phyloP scores from a whole-genome alignment of 2,888 invertebrate genomes.

The Sisyra nigra region DNA sequence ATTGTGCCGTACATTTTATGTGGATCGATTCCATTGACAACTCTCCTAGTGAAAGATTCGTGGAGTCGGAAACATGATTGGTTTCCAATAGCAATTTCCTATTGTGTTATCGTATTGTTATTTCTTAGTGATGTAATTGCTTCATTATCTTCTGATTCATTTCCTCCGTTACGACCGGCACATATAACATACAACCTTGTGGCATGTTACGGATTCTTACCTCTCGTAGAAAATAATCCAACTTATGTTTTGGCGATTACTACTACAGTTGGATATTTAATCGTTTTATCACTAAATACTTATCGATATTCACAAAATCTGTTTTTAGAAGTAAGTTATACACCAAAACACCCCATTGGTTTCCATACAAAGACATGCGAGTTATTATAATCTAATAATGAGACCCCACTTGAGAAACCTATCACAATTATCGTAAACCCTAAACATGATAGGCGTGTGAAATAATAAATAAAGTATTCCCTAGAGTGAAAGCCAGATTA shows the following conservation, averaged over 20 bases:
- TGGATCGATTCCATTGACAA: slow-evolving; percentile 27
- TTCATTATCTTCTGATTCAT: slow-evolving; percentile 26
- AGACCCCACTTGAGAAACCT: too few relatives aligned
- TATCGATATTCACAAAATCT: slow-evolving; percentile 23
- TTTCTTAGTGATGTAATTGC: slow-evolving; percentile 46
- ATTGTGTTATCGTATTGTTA: slow-evolving; percentile 35
- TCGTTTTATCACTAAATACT: slow-evolving; percentile 37
- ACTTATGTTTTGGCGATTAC: slow-evolving; percentile 52
- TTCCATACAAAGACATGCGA: background rate
- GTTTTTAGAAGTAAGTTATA: slow-evolving; percentile 25
- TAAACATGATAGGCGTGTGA: too few relatives aligned
- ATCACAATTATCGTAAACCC: too few relatives aligned
- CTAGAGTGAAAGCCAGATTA: too few relatives aligned
- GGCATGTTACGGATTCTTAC: slow-evolving; percentile 70
- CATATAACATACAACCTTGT: slow-evolving; percentile 58
- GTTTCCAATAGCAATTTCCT: slow-evolving; percentile 16
- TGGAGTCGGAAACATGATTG: slow-evolving; percentile 23
- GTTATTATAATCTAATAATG: too few relatives aligned
- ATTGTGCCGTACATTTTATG: slow-evolving; percentile 28
- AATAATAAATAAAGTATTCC: too few relatives aligned
- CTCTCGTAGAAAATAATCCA: slow-evolving; percentile 55
- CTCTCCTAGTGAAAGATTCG: slow-evolving; percentile 30
- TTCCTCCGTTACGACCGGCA: slow-evolving; percentile 39
- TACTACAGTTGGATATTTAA: slow-evolving; percentile 49
- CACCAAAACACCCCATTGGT: background rate